phyloP scores from a whole-genome alignment of 2,888 invertebrate genomes.

The Chouioia cunea region DNA sequence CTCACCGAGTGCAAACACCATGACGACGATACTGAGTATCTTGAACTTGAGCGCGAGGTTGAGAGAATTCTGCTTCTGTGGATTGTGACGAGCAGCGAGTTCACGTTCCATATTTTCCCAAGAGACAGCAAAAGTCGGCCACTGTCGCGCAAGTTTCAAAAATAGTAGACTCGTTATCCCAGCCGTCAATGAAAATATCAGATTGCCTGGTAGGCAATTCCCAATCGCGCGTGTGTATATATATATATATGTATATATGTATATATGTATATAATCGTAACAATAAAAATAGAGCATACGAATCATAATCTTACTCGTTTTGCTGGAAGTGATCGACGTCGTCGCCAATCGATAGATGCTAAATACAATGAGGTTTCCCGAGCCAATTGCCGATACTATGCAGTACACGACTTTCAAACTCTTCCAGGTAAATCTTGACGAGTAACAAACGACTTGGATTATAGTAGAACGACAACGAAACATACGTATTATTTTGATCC shows the following conservation, averaged over 20 bases:
- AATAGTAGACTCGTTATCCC: slow-evolving; percentile 71
- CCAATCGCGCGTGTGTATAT: not conserved
- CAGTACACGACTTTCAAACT: slow-evolving; percentile 63
- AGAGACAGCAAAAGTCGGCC: slow-evolving; percentile 70
- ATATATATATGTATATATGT: too few relatives aligned
- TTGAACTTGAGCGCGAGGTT: slow-evolving; percentile 66
- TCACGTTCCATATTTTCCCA: slow-evolving; percentile 70
- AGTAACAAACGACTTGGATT: not conserved
- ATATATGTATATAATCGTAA: too few relatives aligned
- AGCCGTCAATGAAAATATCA: slow-evolving; percentile 73
- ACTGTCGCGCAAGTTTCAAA: slow-evolving; percentile 70
- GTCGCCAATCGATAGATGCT: slow-evolving; percentile 56
- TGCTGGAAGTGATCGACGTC: slow-evolving; percentile 58
- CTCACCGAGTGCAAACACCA: slow-evolving; percentile 69
- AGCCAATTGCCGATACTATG: slow-evolving; percentile 52
- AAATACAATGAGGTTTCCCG: slow-evolving; percentile 54
- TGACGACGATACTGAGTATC: slow-evolving; percentile 67
- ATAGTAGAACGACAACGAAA: slow-evolving; percentile 4
- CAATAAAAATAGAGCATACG: too few relatives aligned
- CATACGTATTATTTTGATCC: not conserved
- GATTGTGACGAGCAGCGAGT: slow-evolving; percentile 59
- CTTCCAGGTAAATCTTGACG: slow-evolving; percentile 63
- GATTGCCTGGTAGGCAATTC: slow-evolving; percentile 51
- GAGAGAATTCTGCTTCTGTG: slow-evolving; percentile 36
- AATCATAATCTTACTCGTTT: slow-evolving; percentile 58